These are phyloP conservation scores for Malurus melanocephalus DNA, from an alignment of 2,113 vertebrate species.

Conservation along the genomic window DNA sequence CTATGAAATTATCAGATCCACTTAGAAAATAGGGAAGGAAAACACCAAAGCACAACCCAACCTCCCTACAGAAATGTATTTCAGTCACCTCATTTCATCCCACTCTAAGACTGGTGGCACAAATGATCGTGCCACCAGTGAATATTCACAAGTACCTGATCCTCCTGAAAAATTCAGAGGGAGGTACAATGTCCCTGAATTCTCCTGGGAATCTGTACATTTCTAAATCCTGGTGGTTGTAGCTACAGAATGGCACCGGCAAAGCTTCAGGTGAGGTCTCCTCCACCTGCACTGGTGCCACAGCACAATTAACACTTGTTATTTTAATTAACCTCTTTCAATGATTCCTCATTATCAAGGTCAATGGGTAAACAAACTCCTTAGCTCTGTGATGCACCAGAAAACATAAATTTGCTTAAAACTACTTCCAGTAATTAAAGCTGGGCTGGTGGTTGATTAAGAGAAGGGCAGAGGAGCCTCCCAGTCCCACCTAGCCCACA, in stretches of 20 bases:
- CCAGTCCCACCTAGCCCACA: neutral
- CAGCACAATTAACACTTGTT: neutral
- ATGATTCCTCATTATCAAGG: neutral
- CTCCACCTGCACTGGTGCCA: fast-evolving
- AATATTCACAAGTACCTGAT: neutral
- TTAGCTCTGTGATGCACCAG: fast-evolving
- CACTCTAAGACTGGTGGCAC: neutral
- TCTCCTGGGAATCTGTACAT: neutral
- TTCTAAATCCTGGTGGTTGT: neutral
- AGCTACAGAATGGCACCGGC: neutral
- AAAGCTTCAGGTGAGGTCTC: neutral
- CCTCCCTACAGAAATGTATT: fast-evolving
- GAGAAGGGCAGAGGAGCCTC: neutral
- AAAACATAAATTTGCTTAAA: neutral
- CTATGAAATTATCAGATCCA: neutral
- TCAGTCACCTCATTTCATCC: neutral
- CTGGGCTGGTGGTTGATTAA: fast-evolving
- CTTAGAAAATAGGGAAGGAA: neutral
- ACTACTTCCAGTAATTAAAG: neutral
- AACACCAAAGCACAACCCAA: neutral
- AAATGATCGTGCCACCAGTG: neutral
- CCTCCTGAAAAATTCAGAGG: neutral
- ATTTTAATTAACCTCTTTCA: neutral
- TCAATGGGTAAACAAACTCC: neutral
- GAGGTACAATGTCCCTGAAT: neutral